Evolutionary conservation across 2,888 invertebrate species (phyloP).

Genomic region (Limnephilus marmoratus): DNA sequence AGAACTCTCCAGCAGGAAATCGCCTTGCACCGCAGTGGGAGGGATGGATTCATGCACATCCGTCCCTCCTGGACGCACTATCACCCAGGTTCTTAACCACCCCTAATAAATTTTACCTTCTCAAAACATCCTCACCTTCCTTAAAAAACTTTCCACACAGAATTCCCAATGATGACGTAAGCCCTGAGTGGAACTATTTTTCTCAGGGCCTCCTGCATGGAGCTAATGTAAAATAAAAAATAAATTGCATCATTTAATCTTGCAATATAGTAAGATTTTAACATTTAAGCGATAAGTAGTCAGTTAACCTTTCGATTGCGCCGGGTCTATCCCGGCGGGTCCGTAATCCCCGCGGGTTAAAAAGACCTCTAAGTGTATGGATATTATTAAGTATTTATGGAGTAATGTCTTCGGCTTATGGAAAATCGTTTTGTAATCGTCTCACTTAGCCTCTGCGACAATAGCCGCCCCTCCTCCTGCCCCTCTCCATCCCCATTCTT

Average conservation of each 20-base stretch:
- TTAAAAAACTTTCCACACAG: too few species aligned
- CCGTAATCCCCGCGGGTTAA: slow-evolving; percentile 62
- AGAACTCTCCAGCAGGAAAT: too few species aligned
- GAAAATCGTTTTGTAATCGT: slow-evolving; percentile 61
- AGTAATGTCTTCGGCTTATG: slow-evolving; percentile 63
- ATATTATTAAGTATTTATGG: slow-evolving; percentile 64
- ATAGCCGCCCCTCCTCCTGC: slow-evolving; percentile 26
- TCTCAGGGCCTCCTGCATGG: too few species aligned
- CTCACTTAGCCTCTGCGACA: slow-evolving; percentile 41
- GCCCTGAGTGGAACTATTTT: too few species aligned
- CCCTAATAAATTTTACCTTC: too few species aligned
- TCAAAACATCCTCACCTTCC: too few species aligned
- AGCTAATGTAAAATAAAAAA: too few species aligned
- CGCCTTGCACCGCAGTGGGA: too few species aligned
- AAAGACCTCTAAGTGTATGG: slow-evolving; percentile 64
- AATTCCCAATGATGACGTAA: too few species aligned
- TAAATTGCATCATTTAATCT: neutral
- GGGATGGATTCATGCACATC: too few species aligned
- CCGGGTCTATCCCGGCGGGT: slow-evolving; percentile 50
- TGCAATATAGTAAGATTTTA: neutral
- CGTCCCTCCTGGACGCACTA: too few species aligned
- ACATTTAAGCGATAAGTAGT: neutral
- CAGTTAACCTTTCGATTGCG: slow-evolving; percentile 4
- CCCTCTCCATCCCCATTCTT: neutral
- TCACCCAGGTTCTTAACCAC: too few species aligned